A percentile compares a stretch with the other conserved stretches of the same genome.
Conservation (phyloP, 2,113 vertebrate genomes). For the Centropristis striata region DNA sequence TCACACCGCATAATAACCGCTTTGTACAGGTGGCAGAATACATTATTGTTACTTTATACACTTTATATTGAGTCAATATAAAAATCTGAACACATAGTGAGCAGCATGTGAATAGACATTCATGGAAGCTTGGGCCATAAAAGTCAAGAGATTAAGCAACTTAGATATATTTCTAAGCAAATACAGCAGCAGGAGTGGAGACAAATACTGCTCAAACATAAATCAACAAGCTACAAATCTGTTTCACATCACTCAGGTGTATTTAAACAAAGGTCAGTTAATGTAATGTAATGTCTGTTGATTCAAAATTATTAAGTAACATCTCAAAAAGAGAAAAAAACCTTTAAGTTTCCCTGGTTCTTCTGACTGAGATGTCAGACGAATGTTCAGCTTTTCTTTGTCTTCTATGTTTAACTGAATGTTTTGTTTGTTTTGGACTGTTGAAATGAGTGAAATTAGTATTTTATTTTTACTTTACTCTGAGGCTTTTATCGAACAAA, state of each 20-base stretch:
- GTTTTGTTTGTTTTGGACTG: not conserved
- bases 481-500: not conserved
- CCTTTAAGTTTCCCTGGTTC: not conserved
- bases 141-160: not conserved
- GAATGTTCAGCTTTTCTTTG: not conserved
- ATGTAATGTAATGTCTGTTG: not conserved
- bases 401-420: too few species aligned
- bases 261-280: not conserved
- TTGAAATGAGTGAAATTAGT: too few species aligned
- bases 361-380: not conserved
- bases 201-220: not conserved
- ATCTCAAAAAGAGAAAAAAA: too few species aligned
- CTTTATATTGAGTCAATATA: conserved; percentile 13
- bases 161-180: not conserved
- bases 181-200: not conserved
- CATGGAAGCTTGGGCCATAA: not conserved
- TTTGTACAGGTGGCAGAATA: conserved; percentile 56
- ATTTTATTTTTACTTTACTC: not conserved
- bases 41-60: conserved; percentile 5
- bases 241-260: not conserved
- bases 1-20: conserved; percentile 39
- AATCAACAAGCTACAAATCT: not conserved
- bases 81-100: conserved; percentile 9
- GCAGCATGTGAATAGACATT: not conserved
- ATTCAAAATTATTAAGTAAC: not conserved